These are phyloP conservation scores for Aculops lycopersici DNA, from an alignment of 1,140 invertebrate species.

Conservation along the genomic window DNA sequence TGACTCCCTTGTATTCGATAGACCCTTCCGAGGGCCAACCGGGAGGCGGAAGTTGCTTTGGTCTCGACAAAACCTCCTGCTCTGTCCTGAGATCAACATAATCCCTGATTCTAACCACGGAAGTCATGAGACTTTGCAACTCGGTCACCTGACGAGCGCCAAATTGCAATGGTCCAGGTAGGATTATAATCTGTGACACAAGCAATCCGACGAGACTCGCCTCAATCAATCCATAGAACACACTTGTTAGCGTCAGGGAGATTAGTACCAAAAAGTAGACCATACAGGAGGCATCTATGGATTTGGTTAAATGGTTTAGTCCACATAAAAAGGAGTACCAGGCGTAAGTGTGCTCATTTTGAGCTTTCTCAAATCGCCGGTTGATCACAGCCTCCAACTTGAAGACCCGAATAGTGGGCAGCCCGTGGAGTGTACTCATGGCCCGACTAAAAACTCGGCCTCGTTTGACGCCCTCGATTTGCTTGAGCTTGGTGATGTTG, in stretches of 20 bases:
- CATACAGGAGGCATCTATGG: conserved; percentile 40
- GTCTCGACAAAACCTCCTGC: conserved; percentile 16
- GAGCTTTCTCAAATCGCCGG: conserved; percentile 21
- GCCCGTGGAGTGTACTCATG: conserved; percentile 19
- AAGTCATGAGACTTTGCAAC: conserved; percentile 45
- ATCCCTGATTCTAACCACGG: conserved; percentile 43
- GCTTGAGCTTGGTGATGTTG: conserved; percentile 36
- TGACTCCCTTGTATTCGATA: conserved; percentile 30
- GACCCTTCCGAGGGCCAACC: conserved; percentile 30
- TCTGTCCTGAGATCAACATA: conserved; percentile 37
- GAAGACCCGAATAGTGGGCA: conserved; percentile 20
- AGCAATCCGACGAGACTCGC: not conserved
- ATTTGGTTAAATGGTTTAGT: conserved; percentile 46
- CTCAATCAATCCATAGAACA: no score
- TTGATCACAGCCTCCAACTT: conserved; percentile 25
- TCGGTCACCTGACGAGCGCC: conserved; percentile 44
- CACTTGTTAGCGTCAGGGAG: no score
- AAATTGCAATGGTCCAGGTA: conserved; percentile 29
- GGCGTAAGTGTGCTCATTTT: conserved; percentile 31
- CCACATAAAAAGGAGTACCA: conserved; percentile 39
- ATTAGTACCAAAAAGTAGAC: no score
- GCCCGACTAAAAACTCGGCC: conserved; percentile 22
- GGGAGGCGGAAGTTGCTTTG: conserved; percentile 23
- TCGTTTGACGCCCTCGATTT: conserved; percentile 40
- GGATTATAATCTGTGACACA: not conserved